Evolutionary conservation across 1,140 invertebrate genomes (phyloP).

Genomic region (Spodoptera frugiperda): DNA sequence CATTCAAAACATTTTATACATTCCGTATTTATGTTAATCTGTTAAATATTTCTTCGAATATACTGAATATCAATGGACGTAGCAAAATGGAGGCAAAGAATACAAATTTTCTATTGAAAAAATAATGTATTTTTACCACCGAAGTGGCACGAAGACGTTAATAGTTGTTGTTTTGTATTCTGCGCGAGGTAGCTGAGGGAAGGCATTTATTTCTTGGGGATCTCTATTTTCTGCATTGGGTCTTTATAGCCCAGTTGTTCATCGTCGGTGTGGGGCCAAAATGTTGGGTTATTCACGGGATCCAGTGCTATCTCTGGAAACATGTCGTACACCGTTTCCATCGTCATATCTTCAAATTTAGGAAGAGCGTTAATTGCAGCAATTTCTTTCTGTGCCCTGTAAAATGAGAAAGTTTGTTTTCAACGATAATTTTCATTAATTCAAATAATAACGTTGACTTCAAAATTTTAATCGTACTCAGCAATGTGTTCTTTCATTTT

Average conservation of each 20-base stretch:
- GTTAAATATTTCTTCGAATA: constrained; percentile 40
- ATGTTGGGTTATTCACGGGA: constrained; percentile 88
- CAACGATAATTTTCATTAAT: no score
- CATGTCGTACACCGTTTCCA: constrained; percentile 92
- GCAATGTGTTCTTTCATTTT: constrained; percentile 78
- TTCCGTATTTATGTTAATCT: constrained; percentile 39
- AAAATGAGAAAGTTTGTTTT: constrained; percentile 13
- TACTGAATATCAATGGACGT: constrained; percentile 25
- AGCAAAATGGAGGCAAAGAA: constrained; percentile 25
- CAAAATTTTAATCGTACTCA: constrained; percentile 62
- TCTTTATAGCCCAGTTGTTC: constrained; percentile 77
- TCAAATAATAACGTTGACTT: background rate
- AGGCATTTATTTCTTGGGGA: background rate
- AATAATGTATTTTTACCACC: constrained; percentile 9
- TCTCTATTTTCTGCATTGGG: constrained; percentile 12
- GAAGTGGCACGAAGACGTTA: constrained; percentile 7
- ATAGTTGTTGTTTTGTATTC: background rate
- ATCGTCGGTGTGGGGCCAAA: constrained; percentile 90
- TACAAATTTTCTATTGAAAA: constrained; percentile 22
- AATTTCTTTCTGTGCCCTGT: constrained; percentile 85
- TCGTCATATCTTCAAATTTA: constrained; percentile 93
- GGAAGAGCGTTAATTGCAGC: constrained; percentile 88
- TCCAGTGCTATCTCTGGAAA: constrained; percentile 90
- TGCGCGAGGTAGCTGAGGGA: background rate
- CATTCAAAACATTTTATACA: constrained; percentile 35